Evolutionary conservation across 2,888 invertebrate genomes (phyloP).

Genomic region (Drosophila austrosaltans): DNA sequence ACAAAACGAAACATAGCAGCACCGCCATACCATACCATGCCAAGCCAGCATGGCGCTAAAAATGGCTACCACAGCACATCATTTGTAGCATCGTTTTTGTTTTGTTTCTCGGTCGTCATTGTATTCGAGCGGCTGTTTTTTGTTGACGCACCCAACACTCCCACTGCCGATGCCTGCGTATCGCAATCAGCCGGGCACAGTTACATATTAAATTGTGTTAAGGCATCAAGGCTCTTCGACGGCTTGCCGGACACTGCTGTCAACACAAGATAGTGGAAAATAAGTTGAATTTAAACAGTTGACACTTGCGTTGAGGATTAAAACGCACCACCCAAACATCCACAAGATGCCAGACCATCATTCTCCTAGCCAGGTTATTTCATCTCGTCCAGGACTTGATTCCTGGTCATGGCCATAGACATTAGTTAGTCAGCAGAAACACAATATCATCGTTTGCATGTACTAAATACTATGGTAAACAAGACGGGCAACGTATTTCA

Average conservation of each 20-base stretch:
- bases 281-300: constrained; percentile 66
- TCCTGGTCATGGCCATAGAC: constrained; percentile 13
- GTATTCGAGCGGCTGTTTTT: constrained; percentile 46
- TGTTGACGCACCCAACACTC: constrained; percentile 23
- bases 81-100: constrained; percentile 57
- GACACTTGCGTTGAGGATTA: constrained; percentile 48
- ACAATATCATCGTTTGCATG: constrained; percentile 11
- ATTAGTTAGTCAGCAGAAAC: constrained; percentile 22
- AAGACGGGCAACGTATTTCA: constrained; percentile 40
- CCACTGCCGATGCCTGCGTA: constrained; percentile 16
- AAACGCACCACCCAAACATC: constrained; percentile 17
- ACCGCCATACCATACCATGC: background rate
- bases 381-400: background rate
- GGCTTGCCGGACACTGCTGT: constrained; percentile 33
- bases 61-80: constrained; percentile 66
- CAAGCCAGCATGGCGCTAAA: constrained; percentile 58
- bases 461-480: constrained; percentile 46
- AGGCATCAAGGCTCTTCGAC: background rate
- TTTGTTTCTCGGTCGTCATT: constrained; percentile 35
- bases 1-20: constrained; percentile 17
- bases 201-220: constrained; percentile 14
- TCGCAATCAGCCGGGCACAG: constrained; percentile 16
- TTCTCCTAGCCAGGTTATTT: background rate
- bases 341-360: background rate
- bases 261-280: constrained; percentile 64